Conservation (phyloP, 2,797 vertebrate genomes). For the Gobionotothen gibberifrons region DNA sequence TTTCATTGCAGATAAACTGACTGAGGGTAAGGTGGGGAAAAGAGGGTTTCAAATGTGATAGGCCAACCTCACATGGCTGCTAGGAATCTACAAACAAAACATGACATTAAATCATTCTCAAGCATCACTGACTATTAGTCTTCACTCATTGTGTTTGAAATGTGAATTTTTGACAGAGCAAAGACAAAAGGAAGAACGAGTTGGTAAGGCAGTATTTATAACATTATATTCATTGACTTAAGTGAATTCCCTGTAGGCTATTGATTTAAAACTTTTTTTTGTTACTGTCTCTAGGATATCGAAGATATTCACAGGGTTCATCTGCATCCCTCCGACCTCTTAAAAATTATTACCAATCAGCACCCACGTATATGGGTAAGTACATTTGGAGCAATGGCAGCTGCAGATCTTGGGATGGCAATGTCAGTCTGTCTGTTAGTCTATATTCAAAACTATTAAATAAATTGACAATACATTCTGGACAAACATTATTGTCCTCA, state of each 20-base stretch:
- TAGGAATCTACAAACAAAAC: not conserved
- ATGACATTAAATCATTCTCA: not conserved
- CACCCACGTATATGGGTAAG: constrained; percentile 63
- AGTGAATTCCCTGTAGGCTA: not conserved
- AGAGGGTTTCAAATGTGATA: not conserved
- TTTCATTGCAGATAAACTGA: constrained; percentile 89
- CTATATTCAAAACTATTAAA: not conserved
- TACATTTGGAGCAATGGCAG: not conserved
- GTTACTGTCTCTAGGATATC: not conserved
- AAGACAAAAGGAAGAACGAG: constrained; percentile 58
- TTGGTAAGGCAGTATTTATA: constrained; percentile 11
- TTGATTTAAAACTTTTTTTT: not conserved
- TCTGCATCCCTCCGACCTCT: accelerated
- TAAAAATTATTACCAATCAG: accelerated
- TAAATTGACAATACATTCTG: not conserved
- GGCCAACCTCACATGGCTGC: not conserved
- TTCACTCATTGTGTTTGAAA: not conserved
- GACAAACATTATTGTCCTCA: not conserved
- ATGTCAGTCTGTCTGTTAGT: not conserved
- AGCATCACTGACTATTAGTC: not conserved
- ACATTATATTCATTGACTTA: not conserved
- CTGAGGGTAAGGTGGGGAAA: constrained; percentile 83
- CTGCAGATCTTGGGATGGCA: not conserved
- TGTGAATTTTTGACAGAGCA: constrained; percentile 57
- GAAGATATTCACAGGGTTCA: accelerated